phyloP scores from a whole-genome alignment of 2,113 vertebrate genomes.

The Hyaena hyaena region DNA sequence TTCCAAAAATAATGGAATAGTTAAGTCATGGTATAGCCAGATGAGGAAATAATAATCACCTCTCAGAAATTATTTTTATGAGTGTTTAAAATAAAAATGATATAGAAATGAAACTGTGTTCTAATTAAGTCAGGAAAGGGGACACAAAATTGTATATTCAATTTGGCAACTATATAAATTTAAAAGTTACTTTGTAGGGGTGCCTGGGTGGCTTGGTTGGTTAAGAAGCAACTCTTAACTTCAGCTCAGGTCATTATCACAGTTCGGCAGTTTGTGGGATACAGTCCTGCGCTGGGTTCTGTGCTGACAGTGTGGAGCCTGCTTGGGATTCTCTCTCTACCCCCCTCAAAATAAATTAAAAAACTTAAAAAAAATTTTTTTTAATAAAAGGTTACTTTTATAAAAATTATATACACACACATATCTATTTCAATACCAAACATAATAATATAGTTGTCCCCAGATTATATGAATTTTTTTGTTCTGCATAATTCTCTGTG shows the following conservation, averaged over 20 bases:
- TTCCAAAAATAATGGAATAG: conserved; percentile 31
- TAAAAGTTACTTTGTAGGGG: too few relatives aligned
- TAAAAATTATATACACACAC: neutral
- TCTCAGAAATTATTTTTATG: conserved; percentile 18
- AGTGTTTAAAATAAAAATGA: neutral
- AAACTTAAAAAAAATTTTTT: too few relatives aligned
- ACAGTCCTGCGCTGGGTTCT: too few relatives aligned
- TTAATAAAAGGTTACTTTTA: neutral
- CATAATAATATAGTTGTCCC: neutral
- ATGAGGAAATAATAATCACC: neutral
- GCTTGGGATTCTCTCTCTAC: too few relatives aligned
- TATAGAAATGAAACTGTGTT: neutral
- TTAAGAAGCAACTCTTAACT: too few relatives aligned
- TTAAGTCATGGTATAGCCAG: neutral
- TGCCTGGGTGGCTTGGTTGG: too few relatives aligned
- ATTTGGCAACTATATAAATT: too few relatives aligned
- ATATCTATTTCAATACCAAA: neutral
- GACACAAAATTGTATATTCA: neutral
- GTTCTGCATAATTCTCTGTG: conserved; percentile 24
- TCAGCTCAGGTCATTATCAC: too few relatives aligned
- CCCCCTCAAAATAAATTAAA: too few relatives aligned
- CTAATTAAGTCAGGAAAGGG: conserved; percentile 30
- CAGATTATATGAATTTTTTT: neutral
- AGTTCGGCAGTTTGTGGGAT: too few relatives aligned
- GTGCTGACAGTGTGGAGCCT: too few relatives aligned